These are phyloP conservation scores for Clavelina lepadiformis DNA, from an alignment of 23 tunicate genomes.

Conservation along the genomic window DNA sequence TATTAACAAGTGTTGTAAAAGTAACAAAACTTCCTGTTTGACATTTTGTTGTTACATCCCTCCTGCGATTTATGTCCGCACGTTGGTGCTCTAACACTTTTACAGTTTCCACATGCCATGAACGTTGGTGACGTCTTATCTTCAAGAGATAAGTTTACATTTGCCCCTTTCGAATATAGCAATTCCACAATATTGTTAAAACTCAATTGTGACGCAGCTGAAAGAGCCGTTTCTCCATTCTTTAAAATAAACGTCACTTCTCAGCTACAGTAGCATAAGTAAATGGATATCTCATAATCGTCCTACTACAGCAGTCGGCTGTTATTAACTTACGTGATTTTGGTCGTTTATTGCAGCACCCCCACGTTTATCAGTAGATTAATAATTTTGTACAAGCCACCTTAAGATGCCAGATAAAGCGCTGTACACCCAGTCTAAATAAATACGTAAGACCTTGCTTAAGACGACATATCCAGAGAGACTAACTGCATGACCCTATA, in stretches of 20 bases:
- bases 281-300: not conserved
- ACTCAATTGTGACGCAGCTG: conserved; percentile 53
- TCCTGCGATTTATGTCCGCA: conserved; percentile 49
- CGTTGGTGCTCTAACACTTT: conserved; percentile 22
- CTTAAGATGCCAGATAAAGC: conserved; percentile 61
- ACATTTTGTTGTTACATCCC: conserved; percentile 58
- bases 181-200: conserved; percentile 26
- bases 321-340: conserved; percentile 21
- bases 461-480: too few species aligned
- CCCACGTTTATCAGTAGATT: conserved; percentile 10
- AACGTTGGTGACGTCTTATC: conserved; percentile 56
- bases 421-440: conserved; percentile 58
- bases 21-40: not conserved
- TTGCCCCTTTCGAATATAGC: conserved; percentile 47
- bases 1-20: not conserved
- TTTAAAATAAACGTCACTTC: conserved; percentile 2
- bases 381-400: conserved; percentile 37
- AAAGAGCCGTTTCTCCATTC: conserved; percentile 59
- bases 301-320: too few species aligned
- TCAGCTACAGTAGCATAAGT: not conserved
- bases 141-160: conserved; percentile 27
- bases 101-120: conserved; percentile 45
- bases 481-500: too few species aligned
- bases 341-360: conserved; percentile 47
- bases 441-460: not conserved